Conservation (phyloP, 2,888 invertebrate genomes). For the Hydraecia micacea region DNA sequence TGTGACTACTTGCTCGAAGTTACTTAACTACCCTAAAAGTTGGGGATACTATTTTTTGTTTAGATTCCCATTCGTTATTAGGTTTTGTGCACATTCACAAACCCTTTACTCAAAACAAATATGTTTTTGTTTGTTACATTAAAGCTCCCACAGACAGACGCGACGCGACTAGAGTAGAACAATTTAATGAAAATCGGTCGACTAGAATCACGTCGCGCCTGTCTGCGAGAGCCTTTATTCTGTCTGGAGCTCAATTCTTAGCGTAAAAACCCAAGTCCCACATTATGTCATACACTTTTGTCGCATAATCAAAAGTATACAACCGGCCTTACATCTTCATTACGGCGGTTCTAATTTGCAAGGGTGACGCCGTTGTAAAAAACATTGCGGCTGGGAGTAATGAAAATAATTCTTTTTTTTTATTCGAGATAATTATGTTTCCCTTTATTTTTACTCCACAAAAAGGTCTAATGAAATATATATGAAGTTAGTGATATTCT, state of each 20-base stretch:
- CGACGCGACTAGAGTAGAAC: too few species aligned
- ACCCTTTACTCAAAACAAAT: neutral
- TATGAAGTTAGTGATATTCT: slow-evolving; percentile 45
- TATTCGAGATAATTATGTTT: slow-evolving; percentile 57
- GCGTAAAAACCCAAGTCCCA: neutral
- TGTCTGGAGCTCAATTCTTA: neutral
- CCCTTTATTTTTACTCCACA: slow-evolving; percentile 40
- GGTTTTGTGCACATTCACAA: neutral
- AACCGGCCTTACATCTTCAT: slow-evolving; percentile 56
- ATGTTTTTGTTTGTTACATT: neutral
- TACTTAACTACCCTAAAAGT: neutral
- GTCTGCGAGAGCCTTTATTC: neutral
- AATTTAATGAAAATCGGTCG: too few species aligned
- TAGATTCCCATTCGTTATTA: neutral
- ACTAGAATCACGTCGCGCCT: too few species aligned
- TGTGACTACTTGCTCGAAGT: neutral
- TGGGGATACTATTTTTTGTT: neutral
- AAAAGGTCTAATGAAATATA: slow-evolving; percentile 58
- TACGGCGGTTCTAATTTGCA: slow-evolving; percentile 64
- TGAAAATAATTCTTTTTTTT: slow-evolving; percentile 63
- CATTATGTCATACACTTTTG: neutral
- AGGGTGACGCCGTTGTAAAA: slow-evolving; percentile 57
- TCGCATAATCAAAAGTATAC: slow-evolving; percentile 8
- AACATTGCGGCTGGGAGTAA: slow-evolving; percentile 50
- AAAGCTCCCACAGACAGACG: too few species aligned